These are phyloP conservation scores for Graptemys geographica DNA, from an alignment of 2,797 vertebrate species.

Conservation along the genomic window DNA sequence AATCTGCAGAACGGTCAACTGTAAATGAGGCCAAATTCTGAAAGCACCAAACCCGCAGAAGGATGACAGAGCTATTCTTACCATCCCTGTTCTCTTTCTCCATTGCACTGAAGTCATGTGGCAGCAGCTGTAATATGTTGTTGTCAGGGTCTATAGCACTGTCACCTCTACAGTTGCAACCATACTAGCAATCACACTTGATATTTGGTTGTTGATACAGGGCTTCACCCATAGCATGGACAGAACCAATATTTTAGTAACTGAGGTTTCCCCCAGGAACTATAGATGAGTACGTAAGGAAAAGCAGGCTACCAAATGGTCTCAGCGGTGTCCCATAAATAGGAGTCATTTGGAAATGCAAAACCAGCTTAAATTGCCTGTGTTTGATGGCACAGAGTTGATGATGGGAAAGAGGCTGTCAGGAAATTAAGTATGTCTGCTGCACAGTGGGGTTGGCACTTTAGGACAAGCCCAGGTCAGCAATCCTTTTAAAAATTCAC, in stretches of 20 bases:
- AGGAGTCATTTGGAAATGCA: neutral
- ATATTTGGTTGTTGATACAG: neutral
- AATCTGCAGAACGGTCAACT: neutral
- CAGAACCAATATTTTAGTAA: neutral
- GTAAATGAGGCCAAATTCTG: neutral
- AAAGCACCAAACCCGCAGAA: neutral
- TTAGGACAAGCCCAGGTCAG: neutral
- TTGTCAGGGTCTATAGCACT: neutral
- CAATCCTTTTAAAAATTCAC: neutral
- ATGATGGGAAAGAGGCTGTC: neutral
- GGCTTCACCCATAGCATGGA: neutral
- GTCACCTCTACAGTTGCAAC: neutral
- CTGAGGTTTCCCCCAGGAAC: neutral
- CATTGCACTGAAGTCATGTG: neutral
- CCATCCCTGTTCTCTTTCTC: neutral
- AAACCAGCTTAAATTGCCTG: neutral
- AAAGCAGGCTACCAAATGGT: neutral
- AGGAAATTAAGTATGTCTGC: fast-evolving
- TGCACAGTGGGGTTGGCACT: neutral
- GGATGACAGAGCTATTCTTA: neutral
- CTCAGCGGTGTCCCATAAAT: neutral
- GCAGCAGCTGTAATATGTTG: neutral
- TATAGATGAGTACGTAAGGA: neutral
- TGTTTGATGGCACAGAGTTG: neutral
- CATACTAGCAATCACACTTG: neutral